Evolutionary conservation across 2,888 invertebrate genomes (phyloP).

Genomic region (Sarcophaga rosellei): DNA sequence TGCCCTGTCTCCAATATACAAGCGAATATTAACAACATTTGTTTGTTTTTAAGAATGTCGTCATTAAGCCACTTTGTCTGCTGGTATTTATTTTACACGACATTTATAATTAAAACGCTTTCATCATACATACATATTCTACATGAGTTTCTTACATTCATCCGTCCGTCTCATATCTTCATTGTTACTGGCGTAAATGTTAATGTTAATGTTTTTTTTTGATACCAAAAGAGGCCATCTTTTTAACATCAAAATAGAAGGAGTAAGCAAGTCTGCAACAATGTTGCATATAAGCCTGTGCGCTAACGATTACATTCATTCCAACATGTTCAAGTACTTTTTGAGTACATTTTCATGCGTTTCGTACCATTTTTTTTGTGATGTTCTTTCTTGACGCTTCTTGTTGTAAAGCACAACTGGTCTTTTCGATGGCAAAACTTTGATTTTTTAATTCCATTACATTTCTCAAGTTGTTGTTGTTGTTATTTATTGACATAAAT

Average conservation of each 20-base stretch:
- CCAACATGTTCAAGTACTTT: conserved; percentile 13
- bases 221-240: neutral
- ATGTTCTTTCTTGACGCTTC: neutral
- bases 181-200: no score
- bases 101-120: neutral
- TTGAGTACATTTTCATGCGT: conserved; percentile 2
- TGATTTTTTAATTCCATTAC: neutral
- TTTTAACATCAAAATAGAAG: neutral
- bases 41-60: neutral
- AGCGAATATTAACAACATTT: no score
- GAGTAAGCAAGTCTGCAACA: conserved; percentile 15
- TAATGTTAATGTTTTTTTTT: neutral
- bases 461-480: no score
- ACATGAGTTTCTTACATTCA: neutral
- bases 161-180: neutral
- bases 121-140: neutral
- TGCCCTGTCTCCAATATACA: no score
- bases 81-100: neutral
- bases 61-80: neutral
- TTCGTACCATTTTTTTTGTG: conserved; percentile 10
- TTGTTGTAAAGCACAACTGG: neutral
- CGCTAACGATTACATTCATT: conserved; percentile 34
- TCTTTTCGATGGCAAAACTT: neutral
- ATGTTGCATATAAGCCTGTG: conserved; percentile 44
- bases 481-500: conserved; percentile 20